Evolutionary conservation across 1,140 invertebrate genomes (phyloP), one percentile per base, ranked within the genome.

Genomic region (Orius laevigatus): DNA sequence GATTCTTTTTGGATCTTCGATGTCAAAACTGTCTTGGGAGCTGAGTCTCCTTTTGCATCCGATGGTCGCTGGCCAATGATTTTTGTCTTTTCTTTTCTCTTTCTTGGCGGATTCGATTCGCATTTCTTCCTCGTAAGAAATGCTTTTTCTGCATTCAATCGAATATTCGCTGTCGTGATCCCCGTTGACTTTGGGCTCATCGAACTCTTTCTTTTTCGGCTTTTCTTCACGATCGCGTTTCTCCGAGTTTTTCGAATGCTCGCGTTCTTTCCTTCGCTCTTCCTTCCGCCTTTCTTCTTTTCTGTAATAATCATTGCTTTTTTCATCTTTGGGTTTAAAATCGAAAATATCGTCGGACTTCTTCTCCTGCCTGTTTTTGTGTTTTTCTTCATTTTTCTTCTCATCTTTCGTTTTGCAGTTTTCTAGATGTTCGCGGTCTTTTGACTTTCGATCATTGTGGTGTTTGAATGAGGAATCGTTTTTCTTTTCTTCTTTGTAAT

Each of bases 11-110:
- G 83, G 78, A 54, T 85, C 82, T 32, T 72, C 71, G 33, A 68
- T 69, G 38, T 78, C 75, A 33, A 73, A 59, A 58, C 68, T 73
- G 51, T 87, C 84, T 58, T 85, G 81, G 1, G 79, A 82, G 41
- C 81, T 84, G 49, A 82, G 72, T 44, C 82, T 71, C 36, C 84
- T 68, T 61, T 86, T 85, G 25, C 73, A 69, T 0, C 73, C 70
- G 31, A 66, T 59, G 34, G 74, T 71, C 1, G 75, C 73, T 0
- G 79, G 77, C 39, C 78, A 69, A 5, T 55, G 51, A 40, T 51
- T 56, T 34, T 51, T 51, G n/a, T 58, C 56, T 48, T 57, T 56
- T 35, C 52, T 52, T 52, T 63, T 66, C 52, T 68, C 64, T 56
- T 66, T 66, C 18, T 60, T 57, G 34, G 54, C 60, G 19, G 61